Evolutionary conservation across 2,797 vertebrate species (phyloP).

Genomic region (Balearica regulorum): DNA sequence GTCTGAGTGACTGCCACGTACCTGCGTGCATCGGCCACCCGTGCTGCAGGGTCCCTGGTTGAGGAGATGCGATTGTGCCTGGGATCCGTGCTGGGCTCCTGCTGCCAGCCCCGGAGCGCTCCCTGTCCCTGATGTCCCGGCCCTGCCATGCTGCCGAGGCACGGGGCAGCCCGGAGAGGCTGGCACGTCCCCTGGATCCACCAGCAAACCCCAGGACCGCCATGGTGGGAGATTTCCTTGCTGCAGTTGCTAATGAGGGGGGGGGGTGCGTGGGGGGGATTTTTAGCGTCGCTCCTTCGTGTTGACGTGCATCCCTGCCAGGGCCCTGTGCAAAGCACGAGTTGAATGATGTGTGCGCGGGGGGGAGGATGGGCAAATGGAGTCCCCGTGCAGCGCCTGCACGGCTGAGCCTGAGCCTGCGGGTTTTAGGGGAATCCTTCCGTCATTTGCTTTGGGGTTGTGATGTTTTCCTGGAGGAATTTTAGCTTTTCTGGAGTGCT

Average conservation of each 20-base stretch:
- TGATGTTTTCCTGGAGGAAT: not conserved
- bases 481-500: not conserved
- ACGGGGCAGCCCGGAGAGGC: not conserved
- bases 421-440: not conserved
- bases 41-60: not conserved
- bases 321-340: not conserved
- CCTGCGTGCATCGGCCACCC: rapidly evolving
- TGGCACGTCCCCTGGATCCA: not conserved
- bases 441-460: not conserved
- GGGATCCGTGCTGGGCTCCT: not conserved
- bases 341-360: not conserved
- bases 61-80: not conserved
- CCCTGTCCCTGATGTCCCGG: not conserved
- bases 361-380: not conserved
- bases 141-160: not conserved
- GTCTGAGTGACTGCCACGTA: rapidly evolving
- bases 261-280: not conserved
- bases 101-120: not conserved
- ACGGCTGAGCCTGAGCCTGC: rapidly evolving
- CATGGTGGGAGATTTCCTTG: not conserved
- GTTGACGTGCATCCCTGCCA: rapidly evolving
- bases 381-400: rapidly evolving
- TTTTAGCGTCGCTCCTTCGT: not conserved
- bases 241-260: not conserved
- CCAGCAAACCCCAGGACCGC: rapidly evolving